phyloP scores from a whole-genome alignment of 2,113 vertebrate species.

The Myodes glareolus region DNA sequence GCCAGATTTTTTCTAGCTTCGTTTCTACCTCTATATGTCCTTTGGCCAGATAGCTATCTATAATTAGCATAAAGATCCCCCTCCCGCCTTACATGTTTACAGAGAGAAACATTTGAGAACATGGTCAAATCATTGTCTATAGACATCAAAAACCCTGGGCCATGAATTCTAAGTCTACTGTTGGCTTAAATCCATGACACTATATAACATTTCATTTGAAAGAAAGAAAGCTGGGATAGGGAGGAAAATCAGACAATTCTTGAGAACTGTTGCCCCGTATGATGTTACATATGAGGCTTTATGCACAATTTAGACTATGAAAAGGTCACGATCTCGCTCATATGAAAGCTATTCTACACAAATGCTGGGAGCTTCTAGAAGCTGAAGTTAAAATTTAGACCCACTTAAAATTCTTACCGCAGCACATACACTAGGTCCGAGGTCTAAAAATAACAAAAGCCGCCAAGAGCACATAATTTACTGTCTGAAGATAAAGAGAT shows the following conservation, averaged over 20 bases:
- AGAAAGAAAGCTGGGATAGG: background rate
- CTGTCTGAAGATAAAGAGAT: slow-evolving; percentile 21
- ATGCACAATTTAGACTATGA: background rate
- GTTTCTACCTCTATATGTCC: background rate
- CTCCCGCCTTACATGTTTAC: background rate
- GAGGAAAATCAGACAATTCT: background rate
- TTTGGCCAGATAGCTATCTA: slow-evolving; percentile 7
- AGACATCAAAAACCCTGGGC: background rate
- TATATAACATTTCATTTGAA: background rate
- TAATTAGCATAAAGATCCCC: background rate
- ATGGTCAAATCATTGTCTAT: background rate
- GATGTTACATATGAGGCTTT: background rate
- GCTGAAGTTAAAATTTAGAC: slow-evolving; percentile 43
- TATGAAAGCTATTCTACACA: background rate
- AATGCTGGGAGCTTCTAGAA: slow-evolving; percentile 24
- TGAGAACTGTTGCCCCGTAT: background rate
- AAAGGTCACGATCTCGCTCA: background rate
- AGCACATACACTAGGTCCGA: background rate
- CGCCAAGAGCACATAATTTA: slow-evolving; percentile 21
- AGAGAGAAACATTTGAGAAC: slow-evolving; percentile 9
- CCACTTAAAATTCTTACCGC: slow-evolving; percentile 50
- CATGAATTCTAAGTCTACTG: background rate
- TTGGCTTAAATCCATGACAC: background rate
- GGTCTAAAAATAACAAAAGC: slow-evolving; percentile 10
- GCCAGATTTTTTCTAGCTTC: background rate